Evolutionary conservation across 1,140 invertebrate genomes (phyloP).

Genomic region (Acyrthosiphon pisum): DNA sequence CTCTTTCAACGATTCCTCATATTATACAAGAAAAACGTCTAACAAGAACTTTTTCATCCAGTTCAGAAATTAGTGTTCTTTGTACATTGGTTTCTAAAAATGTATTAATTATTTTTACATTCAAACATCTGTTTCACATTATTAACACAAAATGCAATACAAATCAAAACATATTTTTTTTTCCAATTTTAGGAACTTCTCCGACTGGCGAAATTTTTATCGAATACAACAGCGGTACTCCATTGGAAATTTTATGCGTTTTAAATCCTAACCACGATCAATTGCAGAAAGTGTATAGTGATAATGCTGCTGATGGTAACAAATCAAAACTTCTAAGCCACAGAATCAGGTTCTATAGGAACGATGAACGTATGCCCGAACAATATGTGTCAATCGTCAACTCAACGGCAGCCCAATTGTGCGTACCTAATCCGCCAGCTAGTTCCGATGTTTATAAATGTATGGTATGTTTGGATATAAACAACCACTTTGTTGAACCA

Average conservation of each 20-base stretch:
- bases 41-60: neutral
- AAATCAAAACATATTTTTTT: neutral
- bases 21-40: too few relatives aligned
- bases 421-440: conserved; percentile 63
- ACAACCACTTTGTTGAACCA: too few relatives aligned
- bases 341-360: conserved; percentile 65
- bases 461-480: conserved; percentile 57
- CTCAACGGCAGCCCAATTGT: conserved; percentile 65
- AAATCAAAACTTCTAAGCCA: conserved; percentile 62
- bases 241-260: conserved; percentile 65
- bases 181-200: conserved; percentile 62
- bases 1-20: too few relatives aligned
- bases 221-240: conserved; percentile 64
- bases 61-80: neutral
- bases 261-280: conserved; percentile 63
- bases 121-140: neutral
- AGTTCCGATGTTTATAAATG: conserved; percentile 65
- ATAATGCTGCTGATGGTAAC: conserved; percentile 57
- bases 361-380: conserved; percentile 64
- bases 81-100: neutral
- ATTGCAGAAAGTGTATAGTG: conserved; percentile 65
- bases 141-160: neutral
- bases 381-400: conserved; percentile 66
- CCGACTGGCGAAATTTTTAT: conserved; percentile 67
- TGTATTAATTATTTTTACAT: neutral